Percentiles rank a stretch among this genome's conserved stretches.
Conservation (phyloP, 2,797 vertebrate genomes). For the Chromobotia macracanthus region DNA sequence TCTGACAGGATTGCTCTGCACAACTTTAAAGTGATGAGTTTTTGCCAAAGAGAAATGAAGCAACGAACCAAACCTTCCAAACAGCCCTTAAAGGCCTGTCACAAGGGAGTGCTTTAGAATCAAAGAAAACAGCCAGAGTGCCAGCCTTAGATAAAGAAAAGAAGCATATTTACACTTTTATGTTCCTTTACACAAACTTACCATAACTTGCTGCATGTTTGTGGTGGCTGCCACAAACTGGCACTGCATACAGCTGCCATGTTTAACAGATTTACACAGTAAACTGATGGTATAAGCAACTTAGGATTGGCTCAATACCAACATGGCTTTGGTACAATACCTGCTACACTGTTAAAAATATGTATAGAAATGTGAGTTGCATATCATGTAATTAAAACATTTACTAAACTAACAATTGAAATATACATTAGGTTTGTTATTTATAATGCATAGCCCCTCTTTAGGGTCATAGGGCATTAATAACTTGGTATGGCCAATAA, state of each 20-base stretch:
- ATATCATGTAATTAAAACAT: too few species aligned
- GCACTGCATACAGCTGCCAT: background rate
- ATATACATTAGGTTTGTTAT: too few species aligned
- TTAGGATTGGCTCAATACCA: background rate
- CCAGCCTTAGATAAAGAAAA: slow-evolving; percentile 40
- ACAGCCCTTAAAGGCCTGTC: slow-evolving; percentile 24
- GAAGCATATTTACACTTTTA: slow-evolving; percentile 32
- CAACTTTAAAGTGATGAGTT: slow-evolving; percentile 28
- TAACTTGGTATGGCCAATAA: too few species aligned
- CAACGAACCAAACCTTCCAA: slow-evolving; percentile 30
- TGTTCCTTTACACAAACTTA: slow-evolving; percentile 25
- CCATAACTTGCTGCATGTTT: slow-evolving; percentile 7
- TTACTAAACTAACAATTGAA: too few species aligned
- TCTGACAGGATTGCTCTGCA: slow-evolving; percentile 33
- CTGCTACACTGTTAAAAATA: too few species aligned
- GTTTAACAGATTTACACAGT: background rate
- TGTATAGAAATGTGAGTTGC: too few species aligned
- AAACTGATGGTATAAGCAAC: slow-evolving; percentile 21
- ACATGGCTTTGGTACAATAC: too few species aligned
- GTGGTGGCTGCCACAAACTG: slow-evolving; percentile 8
- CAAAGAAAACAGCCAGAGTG: slow-evolving; percentile 21
- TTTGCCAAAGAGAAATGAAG: slow-evolving; percentile 46
- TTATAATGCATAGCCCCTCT: too few species aligned
- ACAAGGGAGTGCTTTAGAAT: slow-evolving; percentile 38
- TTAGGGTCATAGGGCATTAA: too few species aligned